phyloP scores from a whole-genome alignment of 2,113 vertebrate genomes.

The Ptilonorhynchus violaceus region DNA sequence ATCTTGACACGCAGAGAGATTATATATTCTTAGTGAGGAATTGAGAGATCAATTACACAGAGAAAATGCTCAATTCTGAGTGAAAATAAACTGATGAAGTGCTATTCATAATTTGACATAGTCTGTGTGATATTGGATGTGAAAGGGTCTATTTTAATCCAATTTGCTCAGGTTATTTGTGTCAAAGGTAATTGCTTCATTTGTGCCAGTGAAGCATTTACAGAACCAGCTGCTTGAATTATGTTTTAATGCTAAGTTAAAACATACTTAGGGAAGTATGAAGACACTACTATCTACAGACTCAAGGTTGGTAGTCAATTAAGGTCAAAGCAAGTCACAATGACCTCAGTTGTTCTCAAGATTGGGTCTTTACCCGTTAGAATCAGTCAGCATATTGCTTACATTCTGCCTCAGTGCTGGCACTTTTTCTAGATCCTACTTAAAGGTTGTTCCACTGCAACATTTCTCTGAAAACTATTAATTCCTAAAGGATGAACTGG shows the following conservation, averaged over 20 bases:
- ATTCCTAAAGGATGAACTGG: not conserved
- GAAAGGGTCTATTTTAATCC: not conserved
- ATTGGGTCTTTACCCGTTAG: not conserved
- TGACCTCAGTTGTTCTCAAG: not conserved
- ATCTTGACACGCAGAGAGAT: not conserved
- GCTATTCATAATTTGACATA: not conserved
- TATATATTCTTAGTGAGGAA: not conserved
- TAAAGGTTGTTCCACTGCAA: not conserved
- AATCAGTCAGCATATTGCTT: not conserved
- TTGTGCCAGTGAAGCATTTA: not conserved
- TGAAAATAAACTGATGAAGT: not conserved
- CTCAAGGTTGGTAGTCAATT: not conserved
- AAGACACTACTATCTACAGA: not conserved
- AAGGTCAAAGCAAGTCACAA: not conserved
- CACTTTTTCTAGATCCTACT: not conserved
- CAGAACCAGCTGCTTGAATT: not conserved
- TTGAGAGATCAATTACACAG: not conserved
- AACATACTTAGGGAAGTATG: not conserved
- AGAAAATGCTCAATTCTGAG: not conserved
- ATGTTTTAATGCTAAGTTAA: not conserved
- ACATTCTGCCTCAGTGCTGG: not conserved
- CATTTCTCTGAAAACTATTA: not conserved
- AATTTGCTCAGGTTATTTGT: not conserved
- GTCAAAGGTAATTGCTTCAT: conserved; percentile 10
- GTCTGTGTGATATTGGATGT: not conserved